Base-by-base conservation (phyloP, 2,113 vertebrate genomes). In the Petaurus breviceps region DNA sequence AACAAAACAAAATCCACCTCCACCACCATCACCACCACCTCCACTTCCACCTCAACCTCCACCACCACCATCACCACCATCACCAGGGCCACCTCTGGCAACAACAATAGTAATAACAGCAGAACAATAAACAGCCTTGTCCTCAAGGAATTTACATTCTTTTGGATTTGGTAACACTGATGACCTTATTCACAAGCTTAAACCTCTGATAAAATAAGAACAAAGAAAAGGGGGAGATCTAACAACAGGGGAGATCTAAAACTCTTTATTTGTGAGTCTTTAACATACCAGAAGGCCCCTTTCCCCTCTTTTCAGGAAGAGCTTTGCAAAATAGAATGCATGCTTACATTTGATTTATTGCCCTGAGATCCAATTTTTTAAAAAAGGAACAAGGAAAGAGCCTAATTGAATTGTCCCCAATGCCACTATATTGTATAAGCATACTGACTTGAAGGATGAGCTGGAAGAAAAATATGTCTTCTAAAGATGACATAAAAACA, bases 181-280 rank as follows among this genome's bases (percentile, higher is more conserved):
- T 68, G 11, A 16, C 93, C 90, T 37, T n/a, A 37, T 92, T 94
- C 49, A 31, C 26, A 8, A 96, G 52, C 54, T 96, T 90, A 95
- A 94, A 43, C 92, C 19, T 93, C 10, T 93, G 77, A 89, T 50
- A 28, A 93, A 52, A 52, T 52, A 96, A 94, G 89, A 93, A 31
- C 22, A 90, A 92, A 94, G 51, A 91, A 23, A 28, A 46, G 49
- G 28, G 43, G 4, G n/a, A n/a, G n/a, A n/a, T n/a, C n/a, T n/a
- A n/a, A 94, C 28, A 95, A 90, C 25, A 92, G 84, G 24, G 22
- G n/a, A 92, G 43, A 94, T 61, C 19, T 94, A 54, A 92, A 91
- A 84, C 61, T 90, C 84, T 77, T 77, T 68, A 49, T 94, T 96
- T 52, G 93, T 96, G 22, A 43, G n/a, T 43, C 1, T 84, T 84